A percentile compares a stretch with the other conserved stretches of the same genome.
phyloP scores from a whole-genome alignment of 2,113 vertebrate genomes.

The Apteryx owenii region DNA sequence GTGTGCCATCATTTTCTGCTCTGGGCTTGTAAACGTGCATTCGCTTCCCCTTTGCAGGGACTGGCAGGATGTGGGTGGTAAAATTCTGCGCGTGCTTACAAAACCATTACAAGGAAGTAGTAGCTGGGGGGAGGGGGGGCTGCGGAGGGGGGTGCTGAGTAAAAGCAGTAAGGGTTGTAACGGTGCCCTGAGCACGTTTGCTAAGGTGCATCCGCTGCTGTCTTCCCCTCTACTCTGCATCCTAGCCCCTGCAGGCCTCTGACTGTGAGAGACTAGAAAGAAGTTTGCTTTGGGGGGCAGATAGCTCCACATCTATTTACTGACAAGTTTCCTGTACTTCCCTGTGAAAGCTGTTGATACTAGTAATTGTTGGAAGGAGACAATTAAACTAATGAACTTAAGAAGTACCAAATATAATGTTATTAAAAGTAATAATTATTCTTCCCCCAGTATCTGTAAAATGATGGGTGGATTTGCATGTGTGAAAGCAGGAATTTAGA shows the following conservation, averaged over 20 bases:
- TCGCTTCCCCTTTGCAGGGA: slow-evolving; percentile 42
- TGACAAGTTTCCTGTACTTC: background rate
- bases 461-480: background rate
- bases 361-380: background rate
- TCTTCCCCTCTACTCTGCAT: background rate
- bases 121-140: background rate
- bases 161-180: background rate
- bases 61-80: slow-evolving; percentile 58
- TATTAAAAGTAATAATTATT: background rate
- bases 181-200: accelerated
- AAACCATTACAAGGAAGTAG: slow-evolving; percentile 12
- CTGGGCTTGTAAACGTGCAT: background rate
- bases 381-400: background rate
- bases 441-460: background rate
- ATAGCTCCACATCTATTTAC: background rate
- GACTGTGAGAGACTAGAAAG: background rate
- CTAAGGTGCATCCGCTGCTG: background rate
- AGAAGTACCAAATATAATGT: background rate
- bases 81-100: background rate
- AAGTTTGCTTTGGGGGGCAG: background rate
- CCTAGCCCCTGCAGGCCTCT: accelerated
- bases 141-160: background rate
- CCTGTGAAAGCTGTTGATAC: accelerated
- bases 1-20: background rate
- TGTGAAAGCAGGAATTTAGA: background rate